Percentiles rank a stretch among this genome's conserved stretches.
phyloP scores from a whole-genome alignment of 2,797 vertebrate species.

The Diplodus sargus region DNA sequence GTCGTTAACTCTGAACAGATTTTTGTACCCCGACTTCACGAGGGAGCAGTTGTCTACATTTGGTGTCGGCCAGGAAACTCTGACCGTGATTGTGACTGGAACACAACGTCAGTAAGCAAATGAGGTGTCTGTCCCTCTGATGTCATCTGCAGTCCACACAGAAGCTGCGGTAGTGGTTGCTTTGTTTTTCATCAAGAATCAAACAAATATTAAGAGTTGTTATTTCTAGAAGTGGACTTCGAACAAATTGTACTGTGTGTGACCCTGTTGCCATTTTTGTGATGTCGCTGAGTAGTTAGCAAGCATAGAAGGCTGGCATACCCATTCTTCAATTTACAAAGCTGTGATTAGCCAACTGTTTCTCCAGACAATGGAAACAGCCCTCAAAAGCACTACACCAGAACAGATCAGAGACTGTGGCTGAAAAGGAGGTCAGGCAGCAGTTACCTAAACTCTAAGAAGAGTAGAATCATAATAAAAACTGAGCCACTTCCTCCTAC shows the following conservation, averaged over 20 bases:
- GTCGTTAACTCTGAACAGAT: no score
- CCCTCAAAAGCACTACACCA: background rate
- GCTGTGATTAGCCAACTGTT: background rate
- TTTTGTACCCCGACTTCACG: no score
- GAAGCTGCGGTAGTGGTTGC: background rate
- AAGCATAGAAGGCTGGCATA: background rate
- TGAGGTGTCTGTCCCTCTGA: background rate
- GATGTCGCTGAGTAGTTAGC: background rate
- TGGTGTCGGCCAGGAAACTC: no score
- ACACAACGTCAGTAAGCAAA: no score
- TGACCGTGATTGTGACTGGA: no score
- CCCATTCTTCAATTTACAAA: background rate
- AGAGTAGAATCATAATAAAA: background rate
- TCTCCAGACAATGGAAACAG: background rate
- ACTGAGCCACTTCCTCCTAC: background rate
- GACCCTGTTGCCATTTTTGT: background rate
- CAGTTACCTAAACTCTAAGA: background rate
- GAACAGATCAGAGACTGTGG: background rate
- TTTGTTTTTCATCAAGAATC: background rate
- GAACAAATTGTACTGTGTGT: background rate
- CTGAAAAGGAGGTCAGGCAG: background rate
- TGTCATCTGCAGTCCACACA: background rate
- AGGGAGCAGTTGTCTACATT: no score
- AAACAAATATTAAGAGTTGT: background rate
- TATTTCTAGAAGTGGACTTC: background rate